Conservation (phyloP, 2,888 invertebrate genomes). For the Synergus japonicus region DNA sequence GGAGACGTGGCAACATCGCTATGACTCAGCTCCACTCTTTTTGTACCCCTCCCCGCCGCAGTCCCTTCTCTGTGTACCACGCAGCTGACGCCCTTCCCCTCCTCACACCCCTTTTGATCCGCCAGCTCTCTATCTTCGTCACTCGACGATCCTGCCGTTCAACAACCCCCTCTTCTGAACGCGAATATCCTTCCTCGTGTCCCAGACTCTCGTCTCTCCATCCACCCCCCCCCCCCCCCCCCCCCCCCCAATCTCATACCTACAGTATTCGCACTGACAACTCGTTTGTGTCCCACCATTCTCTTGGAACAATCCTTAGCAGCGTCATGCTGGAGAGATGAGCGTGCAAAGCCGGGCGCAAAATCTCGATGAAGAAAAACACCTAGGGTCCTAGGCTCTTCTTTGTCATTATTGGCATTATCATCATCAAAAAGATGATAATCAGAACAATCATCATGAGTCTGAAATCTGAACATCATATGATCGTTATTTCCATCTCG, state of each 20-base stretch:
- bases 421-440: neutral
- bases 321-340: constrained; percentile 60
- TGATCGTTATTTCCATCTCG: constrained; percentile 7
- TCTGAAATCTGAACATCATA: neutral
- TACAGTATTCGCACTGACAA: constrained; percentile 49
- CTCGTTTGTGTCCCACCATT: constrained; percentile 48
- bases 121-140: constrained; percentile 55
- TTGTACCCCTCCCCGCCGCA: constrained; percentile 53
- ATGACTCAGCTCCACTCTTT: constrained; percentile 74
- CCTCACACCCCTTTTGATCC: constrained; percentile 58
- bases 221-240: constrained; percentile 49
- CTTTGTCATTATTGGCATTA: neutral
- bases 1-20: constrained; percentile 75
- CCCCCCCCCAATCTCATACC: constrained; percentile 48
- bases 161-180: constrained; percentile 41
- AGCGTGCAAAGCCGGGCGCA: constrained; percentile 59
- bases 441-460: neutral
- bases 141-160: constrained; percentile 47
- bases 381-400: constrained; percentile 32
- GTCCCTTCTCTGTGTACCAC: constrained; percentile 60
- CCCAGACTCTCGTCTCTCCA: constrained; percentile 66
- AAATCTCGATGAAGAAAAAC: constrained; percentile 64
- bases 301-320: constrained; percentile 30
- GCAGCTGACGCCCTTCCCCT: constrained; percentile 74
- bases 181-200: constrained; percentile 46